A percentile compares a stretch with the other conserved stretches of the same genome.
Conservation (phyloP, 2,888 invertebrate species). For the Ommatoiulus sabulosus region DNA sequence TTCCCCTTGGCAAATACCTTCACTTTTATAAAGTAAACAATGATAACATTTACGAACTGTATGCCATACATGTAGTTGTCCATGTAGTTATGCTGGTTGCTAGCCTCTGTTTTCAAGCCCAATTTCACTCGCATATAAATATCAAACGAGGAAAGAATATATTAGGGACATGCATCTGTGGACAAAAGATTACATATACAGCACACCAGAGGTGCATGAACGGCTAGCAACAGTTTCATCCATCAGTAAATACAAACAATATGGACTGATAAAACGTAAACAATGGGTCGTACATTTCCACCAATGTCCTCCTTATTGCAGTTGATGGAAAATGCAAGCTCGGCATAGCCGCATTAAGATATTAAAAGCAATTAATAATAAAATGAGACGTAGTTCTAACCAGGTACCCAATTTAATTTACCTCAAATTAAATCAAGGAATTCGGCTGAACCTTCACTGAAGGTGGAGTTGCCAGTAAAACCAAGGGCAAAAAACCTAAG, state of each 20-base stretch:
- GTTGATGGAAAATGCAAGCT: not conserved
- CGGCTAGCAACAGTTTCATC: constrained; percentile 1
- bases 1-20: too few species aligned
- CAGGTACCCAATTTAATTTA: not conserved
- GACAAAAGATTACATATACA: constrained; percentile 21
- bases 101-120: too few species aligned
- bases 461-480: constrained; percentile 6
- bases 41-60: too few species aligned
- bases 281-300: not conserved
- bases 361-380: not conserved
- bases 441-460: not conserved
- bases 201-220: not conserved
- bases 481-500: not conserved
- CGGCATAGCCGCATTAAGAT: not conserved
- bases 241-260: constrained; percentile 45
- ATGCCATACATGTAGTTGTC: too few species aligned
- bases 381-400: not conserved
- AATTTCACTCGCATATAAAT: not conserved
- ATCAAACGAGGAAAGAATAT: not conserved
- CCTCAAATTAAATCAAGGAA: not conserved
- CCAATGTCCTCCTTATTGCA: not conserved
- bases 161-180: not conserved
- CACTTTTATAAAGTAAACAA: too few species aligned
- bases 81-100: too few species aligned
- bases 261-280: not conserved